Conservation (phyloP, 2,113 vertebrate species). For the Orientallactaga bullata region DNA sequence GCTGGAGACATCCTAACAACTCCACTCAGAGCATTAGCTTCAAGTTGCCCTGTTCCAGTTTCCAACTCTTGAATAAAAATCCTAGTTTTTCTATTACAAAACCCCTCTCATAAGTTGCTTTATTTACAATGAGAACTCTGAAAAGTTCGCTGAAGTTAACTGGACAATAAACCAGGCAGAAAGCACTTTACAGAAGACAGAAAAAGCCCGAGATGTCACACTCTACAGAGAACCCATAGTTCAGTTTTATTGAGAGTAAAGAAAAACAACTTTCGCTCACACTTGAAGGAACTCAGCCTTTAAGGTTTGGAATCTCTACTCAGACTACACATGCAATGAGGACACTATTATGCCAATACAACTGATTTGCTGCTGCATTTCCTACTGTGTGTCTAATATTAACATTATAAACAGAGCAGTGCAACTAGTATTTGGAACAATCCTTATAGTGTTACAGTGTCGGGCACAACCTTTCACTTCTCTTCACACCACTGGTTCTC, state of each 20-base stretch:
- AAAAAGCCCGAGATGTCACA: slow-evolving; percentile 84
- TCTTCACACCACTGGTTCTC: slow-evolving; percentile 99
- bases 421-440: slow-evolving; percentile 95
- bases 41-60: slow-evolving; percentile 69
- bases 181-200: slow-evolving; percentile 76
- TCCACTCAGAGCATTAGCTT: slow-evolving; percentile 67
- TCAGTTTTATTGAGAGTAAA: slow-evolving; percentile 88
- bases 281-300: slow-evolving; percentile 84
- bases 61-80: slow-evolving; percentile 75
- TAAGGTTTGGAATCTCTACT: slow-evolving; percentile 83
- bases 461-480: slow-evolving; percentile 91
- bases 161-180: slow-evolving; percentile 85
- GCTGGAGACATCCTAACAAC: slow-evolving; percentile 64
- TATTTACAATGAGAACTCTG: slow-evolving; percentile 89
- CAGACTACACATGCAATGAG: slow-evolving; percentile 90
- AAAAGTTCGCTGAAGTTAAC: slow-evolving; percentile 80
- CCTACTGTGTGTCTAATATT: slow-evolving; percentile 97
- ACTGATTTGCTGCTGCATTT: slow-evolving; percentile 91
- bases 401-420: slow-evolving; percentile 99
- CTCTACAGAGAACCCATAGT: slow-evolving; percentile 85
- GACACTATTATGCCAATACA: slow-evolving; percentile 91
- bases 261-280: slow-evolving; percentile 86
- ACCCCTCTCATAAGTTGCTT: slow-evolving; percentile 82
- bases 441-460: slow-evolving; percentile 93
- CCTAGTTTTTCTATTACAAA: slow-evolving; percentile 80